Base-by-base conservation (phyloP, 2,888 invertebrate genomes). In the Conistra vaccinii region DNA sequence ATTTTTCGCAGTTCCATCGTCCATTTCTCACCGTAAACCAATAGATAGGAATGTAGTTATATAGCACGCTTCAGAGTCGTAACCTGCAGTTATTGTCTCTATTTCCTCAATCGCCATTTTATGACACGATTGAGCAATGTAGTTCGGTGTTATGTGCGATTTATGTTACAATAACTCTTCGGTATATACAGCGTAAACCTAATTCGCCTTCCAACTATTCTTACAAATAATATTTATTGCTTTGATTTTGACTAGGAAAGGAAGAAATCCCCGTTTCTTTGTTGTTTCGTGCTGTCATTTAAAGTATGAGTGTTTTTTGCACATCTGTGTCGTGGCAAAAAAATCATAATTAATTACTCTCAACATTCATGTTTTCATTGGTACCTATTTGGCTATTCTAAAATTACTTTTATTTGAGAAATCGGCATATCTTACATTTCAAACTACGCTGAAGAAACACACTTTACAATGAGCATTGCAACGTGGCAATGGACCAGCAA, bases 61-160 rank as follows among this genome's bases (percentile, higher is more conserved):
- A 63, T 35, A 14, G 53, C 57, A 48, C 26, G 55, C 51, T 48
- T 51, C 23, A 68, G 42, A 53, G n/a, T 68, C 42, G 53, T 62
- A 62, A 73, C 51, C 62, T 58, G 42, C 20, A 53, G 61, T 71
- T 66, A 74, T 42, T 48, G 20, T 62, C 20, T 60, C 61, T 55
- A 78, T 85, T 82, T 86, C 85, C 85, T 79, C 75, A 65, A 60
- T 57, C 17, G 32, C 58, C 23, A 79, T 69, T 85, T 84, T 85
- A 87, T 74, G 58, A 66, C 69, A 68, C 29, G 35, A 65, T 85
- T 82, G 75, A 69, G 87, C 67, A 82, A 86, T 71, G 61, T 67
- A 61, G 75, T 62, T 72, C 71, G 70, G 32, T 60, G 73, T 71
- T 58, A 72, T 69, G 55, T 45, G 58, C 26, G 23, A 76, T 79